Base-by-base conservation (phyloP, 2,113 vertebrate genomes). In the Hemibagrus wyckioides region DNA sequence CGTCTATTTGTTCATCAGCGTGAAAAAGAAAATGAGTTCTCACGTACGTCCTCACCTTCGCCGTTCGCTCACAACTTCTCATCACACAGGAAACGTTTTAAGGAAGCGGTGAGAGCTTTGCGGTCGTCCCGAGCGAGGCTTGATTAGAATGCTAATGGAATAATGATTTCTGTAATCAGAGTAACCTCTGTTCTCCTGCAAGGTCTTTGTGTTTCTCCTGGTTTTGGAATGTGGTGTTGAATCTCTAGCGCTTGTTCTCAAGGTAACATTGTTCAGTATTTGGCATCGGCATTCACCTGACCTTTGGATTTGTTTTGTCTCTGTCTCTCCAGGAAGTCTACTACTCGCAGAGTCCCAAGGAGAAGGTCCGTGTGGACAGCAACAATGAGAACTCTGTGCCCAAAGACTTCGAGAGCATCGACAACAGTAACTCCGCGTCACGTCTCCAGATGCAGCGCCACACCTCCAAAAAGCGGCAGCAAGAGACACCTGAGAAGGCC, bases 351-450 rank as follows among this genome's bases (percentile, higher is more conserved):
- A 96, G 96, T 14, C 98, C 98, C 0, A 99, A 99, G 88, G 98
- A 99, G 95, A 96, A 96, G 95, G 96, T 89, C 13, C 93, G 96
- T 25, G 98, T 98, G 0, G 98, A 99, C 95, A 99, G 98, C 95
- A 99, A 99, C 95, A 99, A 99, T 0, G 98, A 99, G 91, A 99
- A 99, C 90, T 99, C 98, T 0, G 98, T 99, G 36, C 98, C 98
- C 86, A 99, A 98, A 94, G 98, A 99, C 92, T 99, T 99, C 90
- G 98, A 99, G 93, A 99, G 96, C 41, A 95, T 99, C 83, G 98
- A 99, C 94, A 99, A 99, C 90, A 99, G 98, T 92, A 99, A 99
- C 94, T 99, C 99, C 75, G 97, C 95, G 14, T 96, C 97, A 0
- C 96, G 97, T 89, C 96, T 96, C 25, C 98, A 98, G 87, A 96